Evolutionary conservation across 2,113 vertebrate genomes (phyloP).

Genomic region (Argyrosomus japonicus): DNA sequence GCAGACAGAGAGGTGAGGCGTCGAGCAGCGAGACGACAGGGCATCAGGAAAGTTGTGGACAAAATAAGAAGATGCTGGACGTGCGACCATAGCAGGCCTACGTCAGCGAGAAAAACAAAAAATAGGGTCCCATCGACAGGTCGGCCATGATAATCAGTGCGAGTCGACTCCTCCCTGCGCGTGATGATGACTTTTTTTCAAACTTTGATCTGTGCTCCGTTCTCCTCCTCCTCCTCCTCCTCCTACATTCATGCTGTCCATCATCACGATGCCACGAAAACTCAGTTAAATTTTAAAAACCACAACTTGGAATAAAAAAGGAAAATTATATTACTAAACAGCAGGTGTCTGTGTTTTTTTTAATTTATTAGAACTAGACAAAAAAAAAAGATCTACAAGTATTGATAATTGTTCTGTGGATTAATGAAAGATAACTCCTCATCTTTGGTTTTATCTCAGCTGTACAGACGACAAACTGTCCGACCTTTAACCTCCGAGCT

Average conservation of each 20-base stretch:
- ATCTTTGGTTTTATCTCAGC: background rate
- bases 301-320: conserved; percentile 80
- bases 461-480: background rate
- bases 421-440: background rate
- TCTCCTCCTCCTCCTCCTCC: conserved; percentile 47
- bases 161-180: conserved; percentile 39
- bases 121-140: conserved; percentile 38
- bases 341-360: conserved; percentile 56
- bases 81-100: conserved; percentile 60
- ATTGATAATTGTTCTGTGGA: background rate
- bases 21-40: conserved; percentile 41
- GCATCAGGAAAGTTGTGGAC: conserved; percentile 65
- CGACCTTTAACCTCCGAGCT: conserved; percentile 5
- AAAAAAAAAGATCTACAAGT: background rate
- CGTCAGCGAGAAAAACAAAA: conserved; percentile 12
- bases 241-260: conserved; percentile 30
- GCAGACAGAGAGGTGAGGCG: conserved; percentile 5
- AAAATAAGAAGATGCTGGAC: conserved; percentile 47
- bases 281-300: conserved; percentile 43
- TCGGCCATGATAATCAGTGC: conserved; percentile 42
- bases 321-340: conserved; percentile 71
- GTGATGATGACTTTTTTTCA: conserved; percentile 10
- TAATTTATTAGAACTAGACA: background rate
- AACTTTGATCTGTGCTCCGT: conserved; percentile 49
- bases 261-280: conserved; percentile 35